Percentiles rank a stretch among this genome's conserved stretches.
These are phyloP conservation scores for Strongylocentrotus purpuratus DNA, from an alignment of 35 echinoderm and acorn worm species.

Conservation along the genomic window DNA sequence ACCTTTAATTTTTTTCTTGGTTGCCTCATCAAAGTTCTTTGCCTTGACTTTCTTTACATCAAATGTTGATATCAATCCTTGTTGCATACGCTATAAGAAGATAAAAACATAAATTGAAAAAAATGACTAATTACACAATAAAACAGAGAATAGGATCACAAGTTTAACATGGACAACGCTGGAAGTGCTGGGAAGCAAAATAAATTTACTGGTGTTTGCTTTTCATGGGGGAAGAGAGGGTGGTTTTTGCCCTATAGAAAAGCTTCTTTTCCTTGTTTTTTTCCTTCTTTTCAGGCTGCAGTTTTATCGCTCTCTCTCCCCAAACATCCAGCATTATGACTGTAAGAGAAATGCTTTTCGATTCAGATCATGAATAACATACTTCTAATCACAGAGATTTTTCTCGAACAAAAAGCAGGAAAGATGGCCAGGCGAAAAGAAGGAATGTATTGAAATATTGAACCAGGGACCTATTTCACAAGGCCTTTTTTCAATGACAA, in stretches of 20 bases:
- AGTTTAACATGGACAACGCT: neutral
- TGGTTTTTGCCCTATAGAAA: too few relatives aligned
- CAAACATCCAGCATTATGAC: too few relatives aligned
- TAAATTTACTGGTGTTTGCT: too few relatives aligned
- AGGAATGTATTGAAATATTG: too few relatives aligned
- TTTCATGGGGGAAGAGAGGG: too few relatives aligned
- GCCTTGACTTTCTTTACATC: conserved; percentile 69
- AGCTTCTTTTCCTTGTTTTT: too few relatives aligned
- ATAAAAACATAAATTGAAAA: neutral
- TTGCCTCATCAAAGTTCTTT: conserved; percentile 75
- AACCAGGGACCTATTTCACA: too few relatives aligned
- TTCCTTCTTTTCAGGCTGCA: too few relatives aligned
- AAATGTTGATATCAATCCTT: conserved; percentile 69
- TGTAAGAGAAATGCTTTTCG: neutral
- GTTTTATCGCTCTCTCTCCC: too few relatives aligned
- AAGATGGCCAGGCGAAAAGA: neutral
- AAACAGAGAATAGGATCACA: neutral
- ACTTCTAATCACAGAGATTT: too few relatives aligned
- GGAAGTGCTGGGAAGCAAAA: too few relatives aligned
- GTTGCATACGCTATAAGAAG: conserved; percentile 76
- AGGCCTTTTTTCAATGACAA: too few relatives aligned
- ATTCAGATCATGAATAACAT: neutral
- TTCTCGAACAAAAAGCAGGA: neutral
- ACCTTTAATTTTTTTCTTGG: conserved; percentile 90
- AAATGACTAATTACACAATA: neutral